Conservation (phyloP, 2,888 invertebrate genomes). For the Polyploca ridens region DNA sequence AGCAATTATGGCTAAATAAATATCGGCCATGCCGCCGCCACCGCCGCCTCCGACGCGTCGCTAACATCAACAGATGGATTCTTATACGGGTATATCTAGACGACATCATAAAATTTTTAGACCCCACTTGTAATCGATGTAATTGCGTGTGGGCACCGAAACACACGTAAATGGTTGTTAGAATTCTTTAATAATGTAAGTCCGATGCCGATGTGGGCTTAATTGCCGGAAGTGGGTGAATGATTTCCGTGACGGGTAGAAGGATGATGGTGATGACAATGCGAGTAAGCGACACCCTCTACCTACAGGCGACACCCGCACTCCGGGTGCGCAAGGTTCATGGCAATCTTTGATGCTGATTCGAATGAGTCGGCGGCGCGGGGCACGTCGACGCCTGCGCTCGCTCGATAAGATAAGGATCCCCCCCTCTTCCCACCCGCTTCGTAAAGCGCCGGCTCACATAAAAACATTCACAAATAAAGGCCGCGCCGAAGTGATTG, state of each 20-base stretch:
- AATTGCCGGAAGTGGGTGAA: slow-evolving; percentile 62
- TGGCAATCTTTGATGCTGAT: slow-evolving; percentile 53
- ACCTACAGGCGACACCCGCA: slow-evolving; percentile 18
- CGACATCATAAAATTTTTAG: slow-evolving; percentile 72
- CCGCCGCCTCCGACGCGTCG: slow-evolving; percentile 71
- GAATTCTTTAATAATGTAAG: slow-evolving; percentile 52
- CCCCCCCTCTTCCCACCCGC: slow-evolving; percentile 35
- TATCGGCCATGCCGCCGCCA: slow-evolving; percentile 80
- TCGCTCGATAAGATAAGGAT: slow-evolving; percentile 50
- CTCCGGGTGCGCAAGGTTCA: slow-evolving; percentile 40
- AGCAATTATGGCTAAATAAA: slow-evolving; percentile 84
- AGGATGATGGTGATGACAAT: slow-evolving; percentile 6
- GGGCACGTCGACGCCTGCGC: slow-evolving; percentile 62
- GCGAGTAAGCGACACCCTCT: slow-evolving; percentile 19
- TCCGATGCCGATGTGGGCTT: slow-evolving; percentile 58
- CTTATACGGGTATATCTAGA: slow-evolving; percentile 67
- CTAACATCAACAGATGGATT: slow-evolving; percentile 74
- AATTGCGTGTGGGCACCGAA: slow-evolving; percentile 65
- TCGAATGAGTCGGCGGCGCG: slow-evolving; percentile 39
- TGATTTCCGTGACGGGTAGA: slow-evolving; percentile 47
- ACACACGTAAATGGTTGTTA: slow-evolving; percentile 64
- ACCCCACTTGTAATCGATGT: slow-evolving; percentile 63
- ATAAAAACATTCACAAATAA: slow-evolving; percentile 72
- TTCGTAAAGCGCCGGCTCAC: slow-evolving; percentile 56
- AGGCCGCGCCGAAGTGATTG: slow-evolving; percentile 57